Conservation (phyloP, 2,113 vertebrate genomes). For the Promerops cafer region DNA sequence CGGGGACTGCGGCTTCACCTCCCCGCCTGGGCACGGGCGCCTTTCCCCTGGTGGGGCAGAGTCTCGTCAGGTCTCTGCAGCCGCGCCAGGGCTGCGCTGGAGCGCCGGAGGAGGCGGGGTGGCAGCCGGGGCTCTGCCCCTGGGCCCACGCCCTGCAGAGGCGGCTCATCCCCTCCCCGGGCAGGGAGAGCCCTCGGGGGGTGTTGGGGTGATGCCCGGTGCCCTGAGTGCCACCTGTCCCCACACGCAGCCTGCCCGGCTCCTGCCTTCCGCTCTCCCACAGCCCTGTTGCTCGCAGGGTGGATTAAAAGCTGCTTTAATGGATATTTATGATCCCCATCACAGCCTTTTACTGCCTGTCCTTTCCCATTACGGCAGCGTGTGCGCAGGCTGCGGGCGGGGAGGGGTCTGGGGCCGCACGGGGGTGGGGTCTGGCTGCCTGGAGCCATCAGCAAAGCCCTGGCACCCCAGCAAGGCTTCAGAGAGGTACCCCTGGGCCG, state of each 20-base stretch:
- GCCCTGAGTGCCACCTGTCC: background rate
- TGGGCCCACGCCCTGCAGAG: background rate
- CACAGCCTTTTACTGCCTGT: conserved; percentile 29
- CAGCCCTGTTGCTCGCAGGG: background rate
- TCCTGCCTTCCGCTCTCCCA: background rate
- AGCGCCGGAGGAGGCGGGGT: background rate
- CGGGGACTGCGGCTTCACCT: background rate
- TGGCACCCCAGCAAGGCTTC: background rate
- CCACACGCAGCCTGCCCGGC: background rate
- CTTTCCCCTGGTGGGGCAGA: accelerated
- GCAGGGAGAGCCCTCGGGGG: accelerated
- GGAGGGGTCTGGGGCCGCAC: background rate
- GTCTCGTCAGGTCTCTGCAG: accelerated
- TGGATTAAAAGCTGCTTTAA: conserved; percentile 48
- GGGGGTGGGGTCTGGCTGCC: background rate
- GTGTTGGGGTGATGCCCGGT: background rate
- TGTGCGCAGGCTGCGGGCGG: accelerated
- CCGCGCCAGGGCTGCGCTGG: background rate
- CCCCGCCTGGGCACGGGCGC: background rate
- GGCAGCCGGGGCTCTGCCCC: background rate
- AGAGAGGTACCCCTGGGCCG: background rate
- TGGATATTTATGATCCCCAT: conserved; percentile 52
- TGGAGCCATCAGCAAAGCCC: background rate
- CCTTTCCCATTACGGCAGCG: background rate
- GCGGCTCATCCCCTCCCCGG: background rate